A percentile compares a stretch with the other conserved stretches of the same genome.
Evolutionary conservation across 2,113 vertebrate species (phyloP).

Genomic region (Gallinago jamesoni): DNA sequence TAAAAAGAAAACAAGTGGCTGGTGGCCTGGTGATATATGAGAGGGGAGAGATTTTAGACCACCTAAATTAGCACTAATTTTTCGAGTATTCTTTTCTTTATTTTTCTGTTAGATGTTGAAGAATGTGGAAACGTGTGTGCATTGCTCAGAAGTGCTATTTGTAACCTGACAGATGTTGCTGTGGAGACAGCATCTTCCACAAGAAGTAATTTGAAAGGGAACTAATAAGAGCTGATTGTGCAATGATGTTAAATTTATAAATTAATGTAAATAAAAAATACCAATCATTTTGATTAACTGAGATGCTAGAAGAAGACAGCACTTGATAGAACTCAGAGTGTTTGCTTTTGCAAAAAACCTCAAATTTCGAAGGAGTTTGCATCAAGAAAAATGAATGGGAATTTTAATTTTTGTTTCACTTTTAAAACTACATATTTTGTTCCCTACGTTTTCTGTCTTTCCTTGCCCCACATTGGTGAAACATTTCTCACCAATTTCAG

Average conservation of each 20-base stretch:
- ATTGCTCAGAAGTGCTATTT: background rate
- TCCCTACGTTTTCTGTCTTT: background rate
- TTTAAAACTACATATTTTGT: background rate
- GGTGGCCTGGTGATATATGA: background rate
- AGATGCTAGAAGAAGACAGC: background rate
- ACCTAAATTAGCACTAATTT: background rate
- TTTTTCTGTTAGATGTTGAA: background rate
- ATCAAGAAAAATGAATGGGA: background rate
- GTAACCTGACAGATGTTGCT: background rate
- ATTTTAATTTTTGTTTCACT: background rate
- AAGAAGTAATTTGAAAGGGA: background rate
- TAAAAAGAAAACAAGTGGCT: background rate
- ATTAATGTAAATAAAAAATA: background rate
- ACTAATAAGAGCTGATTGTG: background rate
- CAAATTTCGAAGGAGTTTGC: background rate
- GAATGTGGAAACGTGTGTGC: rapidly evolving
- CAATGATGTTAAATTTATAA: background rate
- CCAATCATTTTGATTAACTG: conserved; percentile 12
- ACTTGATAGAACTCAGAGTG: background rate
- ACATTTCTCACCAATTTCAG: background rate
- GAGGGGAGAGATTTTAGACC: background rate
- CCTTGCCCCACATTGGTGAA: background rate
- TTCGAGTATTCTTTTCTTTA: background rate
- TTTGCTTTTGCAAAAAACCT: background rate
- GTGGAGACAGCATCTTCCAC: background rate